phyloP scores from a whole-genome alignment of 1,140 invertebrate species.

The Drosophila oshimai region DNA sequence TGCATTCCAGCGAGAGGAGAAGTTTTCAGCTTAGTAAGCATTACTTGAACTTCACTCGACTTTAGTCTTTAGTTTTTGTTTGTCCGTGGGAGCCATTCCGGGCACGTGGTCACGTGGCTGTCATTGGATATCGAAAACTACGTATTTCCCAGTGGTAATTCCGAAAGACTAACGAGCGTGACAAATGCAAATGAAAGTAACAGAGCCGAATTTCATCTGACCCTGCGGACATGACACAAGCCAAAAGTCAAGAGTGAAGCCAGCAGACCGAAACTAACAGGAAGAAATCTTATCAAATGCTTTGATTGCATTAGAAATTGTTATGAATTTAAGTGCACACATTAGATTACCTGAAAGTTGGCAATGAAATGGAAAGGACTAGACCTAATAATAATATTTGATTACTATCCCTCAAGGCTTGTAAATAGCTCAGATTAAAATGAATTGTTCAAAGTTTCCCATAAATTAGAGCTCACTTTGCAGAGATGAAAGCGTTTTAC shows the following conservation, averaged over 20 bases:
- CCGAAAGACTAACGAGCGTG: conserved; percentile 58
- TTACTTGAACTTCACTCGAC: background rate
- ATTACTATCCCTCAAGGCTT: background rate
- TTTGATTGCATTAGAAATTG: conserved; percentile 29
- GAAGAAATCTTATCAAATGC: conserved; percentile 26
- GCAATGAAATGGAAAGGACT: no score
- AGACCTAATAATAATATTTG: no score
- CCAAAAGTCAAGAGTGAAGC: background rate
- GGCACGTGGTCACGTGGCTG: conserved; percentile 65
- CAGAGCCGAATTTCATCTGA: conserved; percentile 29
- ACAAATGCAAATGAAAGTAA: conserved; percentile 64
- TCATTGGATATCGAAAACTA: conserved; percentile 60
- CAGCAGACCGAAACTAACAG: background rate
- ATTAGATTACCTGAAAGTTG: background rate
- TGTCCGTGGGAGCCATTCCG: conserved; percentile 15
- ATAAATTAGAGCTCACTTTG: no score
- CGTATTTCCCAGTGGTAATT: conserved; percentile 58
- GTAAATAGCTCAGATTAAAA: background rate
- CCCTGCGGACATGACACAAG: conserved; percentile 23
- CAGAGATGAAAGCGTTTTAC: no score
- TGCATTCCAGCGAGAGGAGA: background rate
- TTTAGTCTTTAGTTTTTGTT: background rate
- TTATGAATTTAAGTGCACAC: conserved; percentile 4
- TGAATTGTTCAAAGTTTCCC: no score
- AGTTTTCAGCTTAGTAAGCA: conserved; percentile 13